phyloP scores from a whole-genome alignment of 2,797 vertebrate genomes.

The Gymnothorax reevesii region DNA sequence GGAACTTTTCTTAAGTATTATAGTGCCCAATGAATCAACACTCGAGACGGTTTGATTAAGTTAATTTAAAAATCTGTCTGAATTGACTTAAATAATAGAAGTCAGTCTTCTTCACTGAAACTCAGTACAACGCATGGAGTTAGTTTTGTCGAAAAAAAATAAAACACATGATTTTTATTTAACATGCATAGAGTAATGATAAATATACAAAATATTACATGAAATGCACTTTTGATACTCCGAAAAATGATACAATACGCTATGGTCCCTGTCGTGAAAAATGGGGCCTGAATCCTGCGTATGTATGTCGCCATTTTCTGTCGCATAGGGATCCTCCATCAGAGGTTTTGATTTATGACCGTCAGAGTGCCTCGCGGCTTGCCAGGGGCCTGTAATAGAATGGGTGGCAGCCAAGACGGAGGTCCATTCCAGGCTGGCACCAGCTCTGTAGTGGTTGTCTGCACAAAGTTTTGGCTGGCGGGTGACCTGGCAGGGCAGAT shows the following conservation, averaged over 20 bases:
- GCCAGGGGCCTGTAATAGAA: constrained; percentile 75
- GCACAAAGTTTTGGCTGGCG: constrained; percentile 68
- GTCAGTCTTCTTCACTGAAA: background rate
- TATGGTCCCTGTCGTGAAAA: background rate
- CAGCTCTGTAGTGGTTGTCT: constrained; percentile 67
- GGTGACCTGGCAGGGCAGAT: constrained; percentile 54
- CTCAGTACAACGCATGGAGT: background rate
- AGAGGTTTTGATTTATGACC: constrained; percentile 75
- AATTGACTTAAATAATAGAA: background rate
- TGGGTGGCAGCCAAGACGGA: constrained; percentile 80
- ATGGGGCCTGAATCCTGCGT: background rate
- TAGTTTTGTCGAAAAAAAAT: background rate
- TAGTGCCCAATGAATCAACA: background rate
- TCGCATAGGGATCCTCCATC: constrained; percentile 60
- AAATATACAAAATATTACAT: background rate
- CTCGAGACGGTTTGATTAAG: background rate
- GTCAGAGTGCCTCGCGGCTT: constrained; percentile 58
- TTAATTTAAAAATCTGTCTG: background rate
- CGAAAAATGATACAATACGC: background rate
- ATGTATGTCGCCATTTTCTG: constrained; percentile 24
- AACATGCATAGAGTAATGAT: background rate
- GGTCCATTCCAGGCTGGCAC: constrained; percentile 83
- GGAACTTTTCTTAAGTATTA: background rate
- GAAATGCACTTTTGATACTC: background rate
- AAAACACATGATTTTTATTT: background rate